Percentiles rank a stretch among this genome's conserved stretches.
These are phyloP conservation scores for Drosophila teissieri DNA, from an alignment of 1,140 invertebrate species.

Conservation along the genomic window DNA sequence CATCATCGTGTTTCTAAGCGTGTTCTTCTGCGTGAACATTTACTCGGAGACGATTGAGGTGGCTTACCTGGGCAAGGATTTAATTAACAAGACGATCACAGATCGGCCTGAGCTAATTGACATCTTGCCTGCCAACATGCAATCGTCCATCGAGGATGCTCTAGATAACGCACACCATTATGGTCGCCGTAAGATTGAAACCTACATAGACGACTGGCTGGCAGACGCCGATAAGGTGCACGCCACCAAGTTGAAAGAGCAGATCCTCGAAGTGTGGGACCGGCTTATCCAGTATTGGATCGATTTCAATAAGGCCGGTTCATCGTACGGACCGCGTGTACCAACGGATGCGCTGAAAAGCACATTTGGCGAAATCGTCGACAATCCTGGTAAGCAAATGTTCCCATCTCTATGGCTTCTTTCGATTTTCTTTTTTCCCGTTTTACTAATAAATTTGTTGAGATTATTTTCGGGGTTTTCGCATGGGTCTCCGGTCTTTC, in stretches of 20 bases:
- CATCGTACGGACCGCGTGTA: constrained; percentile 88
- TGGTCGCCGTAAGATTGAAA: constrained; percentile 86
- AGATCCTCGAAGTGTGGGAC: constrained; percentile 97
- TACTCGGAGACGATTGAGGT: constrained; percentile 98
- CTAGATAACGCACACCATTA: constrained; percentile 96
- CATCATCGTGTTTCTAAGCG: constrained; percentile 85
- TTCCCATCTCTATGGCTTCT: background rate
- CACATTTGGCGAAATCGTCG: constrained; percentile 86
- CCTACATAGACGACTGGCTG: constrained; percentile 87
- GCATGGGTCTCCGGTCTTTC: constrained; percentile 11
- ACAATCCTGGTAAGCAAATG: constrained; percentile 78
- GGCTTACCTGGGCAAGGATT: constrained; percentile 93
- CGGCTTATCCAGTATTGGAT: constrained; percentile 96
- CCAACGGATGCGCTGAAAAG: constrained; percentile 88
- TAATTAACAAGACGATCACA: constrained; percentile 95
- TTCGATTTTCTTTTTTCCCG: constrained; percentile 37
- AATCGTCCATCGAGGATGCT: constrained; percentile 91
- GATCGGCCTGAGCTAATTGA: constrained; percentile 93
- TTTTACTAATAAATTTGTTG: constrained; percentile 20
- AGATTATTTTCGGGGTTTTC: constrained; percentile 43
- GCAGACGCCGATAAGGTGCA: constrained; percentile 93
- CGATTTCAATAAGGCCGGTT: constrained; percentile 86
- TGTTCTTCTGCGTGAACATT: constrained; percentile 88
- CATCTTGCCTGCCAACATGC: constrained; percentile 90
- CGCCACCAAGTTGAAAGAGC: constrained; percentile 93